Percentiles rank a stretch among this genome's conserved stretches.
Evolutionary conservation across 2,888 invertebrate species (phyloP).

Genomic region (Ichneumoninae sp.): DNA sequence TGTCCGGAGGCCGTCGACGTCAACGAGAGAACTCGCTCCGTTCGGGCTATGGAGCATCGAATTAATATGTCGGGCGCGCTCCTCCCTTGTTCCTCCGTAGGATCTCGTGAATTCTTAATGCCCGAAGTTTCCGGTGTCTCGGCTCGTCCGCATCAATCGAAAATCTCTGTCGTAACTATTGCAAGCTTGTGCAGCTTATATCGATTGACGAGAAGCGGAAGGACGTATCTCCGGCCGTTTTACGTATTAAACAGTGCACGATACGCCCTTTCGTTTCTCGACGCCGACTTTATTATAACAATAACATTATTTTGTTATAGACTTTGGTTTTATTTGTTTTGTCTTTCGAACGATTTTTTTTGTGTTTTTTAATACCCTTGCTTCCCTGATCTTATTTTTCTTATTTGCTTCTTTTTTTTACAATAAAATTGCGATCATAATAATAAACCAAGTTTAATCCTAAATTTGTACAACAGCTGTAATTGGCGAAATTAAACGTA

Average conservation of each 20-base stretch:
- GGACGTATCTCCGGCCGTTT: no score
- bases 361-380: no score
- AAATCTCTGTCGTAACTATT: neutral
- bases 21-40: constrained; percentile 22
- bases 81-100: constrained; percentile 26
- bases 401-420: no score
- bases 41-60: constrained; percentile 15
- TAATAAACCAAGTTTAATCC: no score
- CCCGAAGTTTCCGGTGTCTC: constrained; percentile 35
- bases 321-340: neutral
- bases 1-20: constrained; percentile 52
- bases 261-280: neutral
- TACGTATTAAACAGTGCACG: neutral
- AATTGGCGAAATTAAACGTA: no score
- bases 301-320: no score
- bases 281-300: neutral
- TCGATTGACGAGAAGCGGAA: no score
- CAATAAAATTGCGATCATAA: no score
- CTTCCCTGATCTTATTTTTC: no score
- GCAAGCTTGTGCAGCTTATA: neutral
- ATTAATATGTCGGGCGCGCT: constrained; percentile 56
- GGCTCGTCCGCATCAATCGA: neutral
- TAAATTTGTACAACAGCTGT: no score
- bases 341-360: neutral
- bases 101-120: constrained; percentile 55